Percentiles rank a stretch among this genome's conserved stretches.
Evolutionary conservation across 1,140 invertebrate species (phyloP).

Genomic region (Whitmania pigra): DNA sequence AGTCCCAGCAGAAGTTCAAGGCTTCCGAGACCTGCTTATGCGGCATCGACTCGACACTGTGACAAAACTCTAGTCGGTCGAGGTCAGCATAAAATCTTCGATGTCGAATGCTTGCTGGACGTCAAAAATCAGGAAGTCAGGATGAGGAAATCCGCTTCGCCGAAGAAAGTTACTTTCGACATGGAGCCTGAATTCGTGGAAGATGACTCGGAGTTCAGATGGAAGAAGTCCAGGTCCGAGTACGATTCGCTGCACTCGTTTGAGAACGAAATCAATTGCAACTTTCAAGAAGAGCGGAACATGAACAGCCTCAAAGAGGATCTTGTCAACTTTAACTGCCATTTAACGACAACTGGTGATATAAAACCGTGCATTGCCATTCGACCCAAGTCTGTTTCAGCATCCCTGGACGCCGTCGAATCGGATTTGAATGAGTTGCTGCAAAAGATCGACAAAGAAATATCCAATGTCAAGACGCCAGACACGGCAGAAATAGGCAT

Average conservation of each 20-base stretch:
- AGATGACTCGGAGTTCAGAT: neutral
- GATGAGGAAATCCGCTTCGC: neutral
- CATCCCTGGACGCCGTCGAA: neutral
- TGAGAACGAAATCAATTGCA: neutral
- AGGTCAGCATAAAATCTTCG: neutral
- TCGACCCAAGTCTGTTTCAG: neutral
- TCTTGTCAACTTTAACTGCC: neutral
- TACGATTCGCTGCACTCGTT: neutral
- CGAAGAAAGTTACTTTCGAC: slow-evolving; percentile 19
- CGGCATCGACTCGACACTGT: neutral
- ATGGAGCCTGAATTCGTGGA: neutral
- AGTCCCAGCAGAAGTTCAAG: neutral
- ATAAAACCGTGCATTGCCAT: neutral
- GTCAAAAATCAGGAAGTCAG: neutral
- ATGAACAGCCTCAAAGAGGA: neutral
- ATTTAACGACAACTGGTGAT: neutral
- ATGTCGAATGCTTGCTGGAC: neutral
- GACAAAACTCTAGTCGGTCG: neutral
- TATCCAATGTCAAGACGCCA: slow-evolving; percentile 14
- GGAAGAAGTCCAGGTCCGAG: slow-evolving; percentile 3
- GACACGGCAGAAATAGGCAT: slow-evolving; percentile 16
- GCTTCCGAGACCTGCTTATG: slow-evolving; percentile 7
- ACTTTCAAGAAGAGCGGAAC: neutral
- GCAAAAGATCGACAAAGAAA: slow-evolving; percentile 16
- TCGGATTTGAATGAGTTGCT: neutral